phyloP scores from a whole-genome alignment of 2,888 invertebrate species.

The Drosophila barbarae region DNA sequence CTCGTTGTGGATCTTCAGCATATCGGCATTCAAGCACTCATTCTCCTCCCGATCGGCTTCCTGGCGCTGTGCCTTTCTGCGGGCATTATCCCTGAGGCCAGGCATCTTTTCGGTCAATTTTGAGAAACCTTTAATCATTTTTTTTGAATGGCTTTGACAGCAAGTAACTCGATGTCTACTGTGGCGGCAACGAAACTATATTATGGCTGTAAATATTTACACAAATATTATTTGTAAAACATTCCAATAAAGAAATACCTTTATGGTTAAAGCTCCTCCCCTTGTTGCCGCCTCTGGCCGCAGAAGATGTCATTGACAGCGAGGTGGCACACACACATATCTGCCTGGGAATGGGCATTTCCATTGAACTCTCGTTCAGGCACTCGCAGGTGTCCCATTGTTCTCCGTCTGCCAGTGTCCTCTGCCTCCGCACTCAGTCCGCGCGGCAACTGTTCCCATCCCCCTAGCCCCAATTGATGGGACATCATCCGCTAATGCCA shows the following conservation, averaged over 20 bases:
- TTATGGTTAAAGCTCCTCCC: not conserved
- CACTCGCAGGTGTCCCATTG: constrained; percentile 11
- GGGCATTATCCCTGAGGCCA: not conserved
- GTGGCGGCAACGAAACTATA: no score
- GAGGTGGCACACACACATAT: not conserved
- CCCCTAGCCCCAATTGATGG: constrained; percentile 1
- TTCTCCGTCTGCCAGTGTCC: constrained; percentile 13
- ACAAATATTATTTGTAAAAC: no score
- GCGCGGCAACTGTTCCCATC: not conserved
- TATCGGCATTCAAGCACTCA: constrained; percentile 62
- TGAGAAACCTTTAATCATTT: not conserved
- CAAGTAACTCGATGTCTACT: not conserved
- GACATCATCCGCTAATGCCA: constrained; percentile 29
- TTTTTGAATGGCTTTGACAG: no score
- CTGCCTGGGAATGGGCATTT: constrained; percentile 5
- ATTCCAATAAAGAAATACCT: no score
- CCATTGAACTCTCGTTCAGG: constrained; percentile 22
- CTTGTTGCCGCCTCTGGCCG: not conserved
- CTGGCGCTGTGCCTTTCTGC: not conserved
- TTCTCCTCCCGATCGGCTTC: constrained; percentile 1
- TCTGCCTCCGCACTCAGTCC: not conserved
- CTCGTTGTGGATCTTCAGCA: constrained; percentile 44
- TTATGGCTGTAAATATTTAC: no score
- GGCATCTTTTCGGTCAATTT: not conserved
- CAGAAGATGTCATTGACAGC: constrained; percentile 15